These are phyloP conservation scores for Mareca strepera DNA, from an alignment of 2,797 vertebrate species.

Conservation along the genomic window DNA sequence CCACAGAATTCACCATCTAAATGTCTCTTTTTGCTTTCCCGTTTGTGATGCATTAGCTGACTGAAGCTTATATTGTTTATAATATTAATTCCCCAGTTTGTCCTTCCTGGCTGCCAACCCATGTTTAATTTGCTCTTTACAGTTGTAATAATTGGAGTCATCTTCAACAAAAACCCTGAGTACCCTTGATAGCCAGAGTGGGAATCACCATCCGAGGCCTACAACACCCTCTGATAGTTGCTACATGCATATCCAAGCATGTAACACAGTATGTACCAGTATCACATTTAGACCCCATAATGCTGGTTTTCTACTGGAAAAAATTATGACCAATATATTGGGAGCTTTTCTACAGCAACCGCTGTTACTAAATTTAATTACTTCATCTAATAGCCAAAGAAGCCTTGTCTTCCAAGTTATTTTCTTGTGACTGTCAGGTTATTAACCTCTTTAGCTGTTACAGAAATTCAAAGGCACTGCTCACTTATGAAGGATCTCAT, in stretches of 20 bases:
- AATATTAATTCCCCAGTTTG: not conserved
- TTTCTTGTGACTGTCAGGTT: not conserved
- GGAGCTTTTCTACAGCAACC: not conserved
- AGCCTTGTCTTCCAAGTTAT: not conserved
- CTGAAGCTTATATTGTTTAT: not conserved
- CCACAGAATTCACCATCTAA: not conserved
- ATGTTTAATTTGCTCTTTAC: not conserved
- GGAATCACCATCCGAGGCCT: not conserved
- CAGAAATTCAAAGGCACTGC: constrained; percentile 24
- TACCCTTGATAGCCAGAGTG: not conserved
- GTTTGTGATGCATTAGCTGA: not conserved
- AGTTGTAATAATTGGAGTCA: not conserved
- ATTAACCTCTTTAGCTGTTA: not conserved
- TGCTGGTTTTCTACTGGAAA: not conserved
- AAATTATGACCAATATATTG: not conserved
- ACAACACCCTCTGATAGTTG: not conserved
- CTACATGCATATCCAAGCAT: not conserved
- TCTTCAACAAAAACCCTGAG: not conserved
- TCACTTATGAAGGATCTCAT: not conserved
- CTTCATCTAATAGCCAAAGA: not conserved
- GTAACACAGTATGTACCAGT: not conserved
- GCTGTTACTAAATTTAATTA: not conserved
- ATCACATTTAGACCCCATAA: not conserved
- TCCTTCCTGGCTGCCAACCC: not conserved
- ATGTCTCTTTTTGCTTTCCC: not conserved